These are phyloP conservation scores for Hololepta plana DNA, from an alignment of 2,888 invertebrate genomes.

Conservation along the genomic window DNA sequence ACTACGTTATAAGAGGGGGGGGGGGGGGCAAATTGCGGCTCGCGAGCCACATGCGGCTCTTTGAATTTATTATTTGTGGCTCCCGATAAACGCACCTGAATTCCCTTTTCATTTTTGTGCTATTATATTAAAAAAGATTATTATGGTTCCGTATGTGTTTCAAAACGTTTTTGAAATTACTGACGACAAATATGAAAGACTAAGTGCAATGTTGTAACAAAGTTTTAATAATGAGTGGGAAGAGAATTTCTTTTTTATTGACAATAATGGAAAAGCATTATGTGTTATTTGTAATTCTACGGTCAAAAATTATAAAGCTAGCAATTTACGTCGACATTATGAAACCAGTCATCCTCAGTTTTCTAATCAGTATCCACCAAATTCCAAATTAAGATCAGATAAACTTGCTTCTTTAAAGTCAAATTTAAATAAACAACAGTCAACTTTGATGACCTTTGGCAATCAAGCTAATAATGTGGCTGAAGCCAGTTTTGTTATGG, in stretches of 20 bases:
- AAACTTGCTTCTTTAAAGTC: constrained; percentile 6
- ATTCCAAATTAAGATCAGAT: constrained; percentile 7
- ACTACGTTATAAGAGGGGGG: no score
- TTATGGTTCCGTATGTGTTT: no score
- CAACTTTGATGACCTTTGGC: constrained; percentile 7
- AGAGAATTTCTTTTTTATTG: constrained; percentile 7
- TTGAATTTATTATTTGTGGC: no score
- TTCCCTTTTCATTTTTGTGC: no score
- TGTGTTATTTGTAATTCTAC: constrained; percentile 6
- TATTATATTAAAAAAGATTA: no score
- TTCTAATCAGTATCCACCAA: constrained; percentile 8
- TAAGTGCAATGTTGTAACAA: no score
- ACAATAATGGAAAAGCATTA: constrained; percentile 15
- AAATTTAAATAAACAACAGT: constrained; percentile 8
- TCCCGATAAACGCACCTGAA: no score
- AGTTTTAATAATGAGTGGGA: constrained; percentile 5
- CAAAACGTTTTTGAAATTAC: no score
- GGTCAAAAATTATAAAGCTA: constrained; percentile 7
- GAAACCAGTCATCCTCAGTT: constrained; percentile 6
- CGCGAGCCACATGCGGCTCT: no score
- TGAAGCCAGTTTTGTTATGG: constrained; percentile 8
- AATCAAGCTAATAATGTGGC: constrained; percentile 8
- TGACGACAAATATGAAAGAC: no score
- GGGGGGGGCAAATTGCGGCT: no score
- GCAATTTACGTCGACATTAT: constrained; percentile 8